These are phyloP conservation scores for Poeciliopsis paucimaculata DNA, from an alignment of 2,797 vertebrate genomes.

Conservation along the genomic window DNA sequence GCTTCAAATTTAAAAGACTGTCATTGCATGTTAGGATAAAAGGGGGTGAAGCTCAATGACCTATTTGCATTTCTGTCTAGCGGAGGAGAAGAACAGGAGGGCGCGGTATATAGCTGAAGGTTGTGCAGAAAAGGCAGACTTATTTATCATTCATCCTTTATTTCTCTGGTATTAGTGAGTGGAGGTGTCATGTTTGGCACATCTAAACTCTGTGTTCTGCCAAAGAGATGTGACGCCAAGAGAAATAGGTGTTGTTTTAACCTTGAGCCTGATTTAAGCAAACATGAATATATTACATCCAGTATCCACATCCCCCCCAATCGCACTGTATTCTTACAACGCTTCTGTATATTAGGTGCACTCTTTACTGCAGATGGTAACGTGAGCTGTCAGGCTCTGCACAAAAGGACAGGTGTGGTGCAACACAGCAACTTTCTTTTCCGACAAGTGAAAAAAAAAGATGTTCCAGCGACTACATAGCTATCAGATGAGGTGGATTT, in stretches of 20 bases:
- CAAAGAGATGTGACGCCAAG: slow-evolving; percentile 77
- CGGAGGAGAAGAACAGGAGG: slow-evolving; percentile 51
- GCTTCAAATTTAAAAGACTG: slow-evolving; percentile 78
- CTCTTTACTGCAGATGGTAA: slow-evolving; percentile 67
- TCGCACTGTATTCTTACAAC: slow-evolving; percentile 60
- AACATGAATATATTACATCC: slow-evolving; percentile 81
- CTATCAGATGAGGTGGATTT: slow-evolving; percentile 13
- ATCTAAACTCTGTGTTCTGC: slow-evolving; percentile 70
- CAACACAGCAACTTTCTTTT: slow-evolving; percentile 53
- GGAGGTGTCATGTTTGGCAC: slow-evolving; percentile 78
- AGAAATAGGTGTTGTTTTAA: slow-evolving; percentile 82
- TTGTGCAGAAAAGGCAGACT: slow-evolving; percentile 57
- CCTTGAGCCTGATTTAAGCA: slow-evolving; percentile 82
- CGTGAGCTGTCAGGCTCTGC: slow-evolving; percentile 65
- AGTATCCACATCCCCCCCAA: slow-evolving; percentile 55
- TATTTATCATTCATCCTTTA: slow-evolving; percentile 80
- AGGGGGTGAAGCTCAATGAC: slow-evolving; percentile 75
- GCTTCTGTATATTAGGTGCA: slow-evolving; percentile 69
- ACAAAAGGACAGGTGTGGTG: slow-evolving; percentile 67
- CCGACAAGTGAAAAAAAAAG: slow-evolving; percentile 39
- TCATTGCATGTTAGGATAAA: slow-evolving; percentile 77
- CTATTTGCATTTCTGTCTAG: slow-evolving; percentile 81
- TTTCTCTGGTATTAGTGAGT: slow-evolving; percentile 75
- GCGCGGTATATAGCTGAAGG: slow-evolving; percentile 47
- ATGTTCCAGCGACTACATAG: slow-evolving; percentile 8